Evolutionary conservation across 2,888 invertebrate species (phyloP).

Genomic region (Pollenia angustigena): DNA sequence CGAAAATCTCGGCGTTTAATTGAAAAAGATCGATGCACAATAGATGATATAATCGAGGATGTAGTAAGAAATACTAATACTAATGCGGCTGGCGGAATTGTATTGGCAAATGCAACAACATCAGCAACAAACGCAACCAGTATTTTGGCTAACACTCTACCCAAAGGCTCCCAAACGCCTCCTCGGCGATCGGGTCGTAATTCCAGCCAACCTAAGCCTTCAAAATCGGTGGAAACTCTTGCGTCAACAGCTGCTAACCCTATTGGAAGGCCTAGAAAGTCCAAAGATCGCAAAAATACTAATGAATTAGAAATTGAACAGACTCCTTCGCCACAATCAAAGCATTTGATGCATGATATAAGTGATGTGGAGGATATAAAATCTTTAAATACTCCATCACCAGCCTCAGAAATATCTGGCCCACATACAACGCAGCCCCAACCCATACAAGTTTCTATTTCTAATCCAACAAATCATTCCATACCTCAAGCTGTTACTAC

Average conservation of each 20-base stretch:
- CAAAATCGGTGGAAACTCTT: constrained; percentile 73
- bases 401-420: background rate
- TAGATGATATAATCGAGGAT: constrained; percentile 96
- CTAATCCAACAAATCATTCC: constrained; percentile 38
- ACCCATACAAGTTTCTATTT: constrained; percentile 22
- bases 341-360: constrained; percentile 63
- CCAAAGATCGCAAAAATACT: constrained; percentile 87
- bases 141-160: constrained; percentile 62
- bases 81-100: constrained; percentile 74
- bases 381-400: constrained; percentile 66
- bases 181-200: constrained; percentile 83
- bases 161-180: constrained; percentile 83
- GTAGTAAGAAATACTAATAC: constrained; percentile 89
- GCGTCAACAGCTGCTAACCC: constrained; percentile 73
- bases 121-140: constrained; percentile 24
- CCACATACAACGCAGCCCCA: constrained; percentile 12
- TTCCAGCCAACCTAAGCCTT: constrained; percentile 80
- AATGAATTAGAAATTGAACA: constrained; percentile 84
- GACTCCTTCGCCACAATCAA: constrained; percentile 67
- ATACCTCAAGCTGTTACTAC: constrained; percentile 47
- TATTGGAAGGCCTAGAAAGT: constrained; percentile 86
- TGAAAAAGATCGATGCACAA: constrained; percentile 91
- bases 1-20: constrained; percentile 92
- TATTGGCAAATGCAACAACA: background rate
- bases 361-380: constrained; percentile 77